phyloP scores from a whole-genome alignment of 2,113 vertebrate genomes.

The Tautogolabrus adspersus region DNA sequence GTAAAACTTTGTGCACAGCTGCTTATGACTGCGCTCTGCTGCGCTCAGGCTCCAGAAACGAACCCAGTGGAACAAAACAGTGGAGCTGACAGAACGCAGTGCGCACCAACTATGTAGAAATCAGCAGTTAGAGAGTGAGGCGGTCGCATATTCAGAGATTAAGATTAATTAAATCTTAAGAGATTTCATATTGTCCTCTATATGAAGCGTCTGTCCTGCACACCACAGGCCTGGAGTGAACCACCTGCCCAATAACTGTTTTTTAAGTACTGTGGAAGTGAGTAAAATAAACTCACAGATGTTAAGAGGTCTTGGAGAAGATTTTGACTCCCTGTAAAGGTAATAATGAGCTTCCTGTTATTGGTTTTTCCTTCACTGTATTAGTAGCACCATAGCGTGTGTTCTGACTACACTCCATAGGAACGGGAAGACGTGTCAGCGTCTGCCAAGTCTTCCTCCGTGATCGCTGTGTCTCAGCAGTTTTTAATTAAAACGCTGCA shows the following conservation, averaged over 20 bases:
- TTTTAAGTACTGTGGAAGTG: background rate
- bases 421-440: slow-evolving; percentile 39
- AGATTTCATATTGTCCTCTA: no score
- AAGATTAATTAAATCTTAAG: no score
- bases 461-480: slow-evolving; percentile 78
- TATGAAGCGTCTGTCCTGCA: background rate
- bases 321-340: slow-evolving; percentile 28
- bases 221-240: background rate
- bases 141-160: no score
- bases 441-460: slow-evolving; percentile 60
- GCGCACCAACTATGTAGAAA: no score
- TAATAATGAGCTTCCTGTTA: slow-evolving; percentile 48
- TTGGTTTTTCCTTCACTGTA: slow-evolving; percentile 47
- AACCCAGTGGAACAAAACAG: no score
- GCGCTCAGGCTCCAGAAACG: no score
- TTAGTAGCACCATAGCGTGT: slow-evolving; percentile 19
- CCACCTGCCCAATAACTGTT: background rate
- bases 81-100: no score
- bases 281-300: slow-evolving; percentile 16
- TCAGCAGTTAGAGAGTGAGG: no score
- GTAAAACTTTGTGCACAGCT: no score
- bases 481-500: slow-evolving; percentile 83
- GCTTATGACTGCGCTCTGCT: no score
- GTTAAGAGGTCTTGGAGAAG: background rate
- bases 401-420: slow-evolving; percentile 34